Percentiles rank a stretch among this genome's conserved stretches.
phyloP scores from a whole-genome alignment of 2,113 vertebrate genomes.

The Atractosteus spatula region DNA sequence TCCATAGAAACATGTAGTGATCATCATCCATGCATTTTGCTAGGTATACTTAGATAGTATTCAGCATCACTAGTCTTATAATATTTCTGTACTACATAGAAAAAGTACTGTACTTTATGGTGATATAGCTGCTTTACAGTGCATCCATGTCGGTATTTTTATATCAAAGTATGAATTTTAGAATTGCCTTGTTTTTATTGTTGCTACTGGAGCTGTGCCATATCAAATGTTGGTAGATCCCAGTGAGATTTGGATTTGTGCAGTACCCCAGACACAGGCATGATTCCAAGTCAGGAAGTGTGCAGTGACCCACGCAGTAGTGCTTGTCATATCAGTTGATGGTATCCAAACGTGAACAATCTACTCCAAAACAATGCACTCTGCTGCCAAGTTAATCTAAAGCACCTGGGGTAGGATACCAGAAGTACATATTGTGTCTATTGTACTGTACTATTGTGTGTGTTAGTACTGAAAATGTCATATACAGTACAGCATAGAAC shows the following conservation, averaged over 20 bases:
- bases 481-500: too few relatives aligned
- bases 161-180: slow-evolving; percentile 23
- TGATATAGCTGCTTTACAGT: not conserved
- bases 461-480: too few relatives aligned
- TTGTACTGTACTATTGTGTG: not conserved
- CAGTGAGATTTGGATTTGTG: slow-evolving; percentile 10
- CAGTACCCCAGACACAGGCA: slow-evolving; percentile 10
- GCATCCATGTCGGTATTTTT: slow-evolving; percentile 19
- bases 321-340: slow-evolving; percentile 4
- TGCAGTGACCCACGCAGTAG: not conserved
- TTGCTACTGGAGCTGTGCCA: slow-evolving; percentile 22
- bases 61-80: too few relatives aligned
- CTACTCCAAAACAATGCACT: not conserved
- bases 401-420: not conserved
- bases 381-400: slow-evolving; percentile 5
- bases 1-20: too few relatives aligned
- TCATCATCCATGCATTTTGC: too few relatives aligned
- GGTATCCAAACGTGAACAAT: slow-evolving; percentile 1
- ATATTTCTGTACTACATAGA: too few relatives aligned
- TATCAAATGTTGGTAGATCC: not conserved
- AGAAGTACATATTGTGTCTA: not conserved
- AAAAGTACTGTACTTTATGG: too few relatives aligned
- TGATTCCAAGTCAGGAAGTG: slow-evolving; percentile 7
- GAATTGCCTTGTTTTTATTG: slow-evolving; percentile 25
- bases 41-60: too few relatives aligned